These are phyloP conservation scores for Pollimyrus isidori DNA, from an alignment of 2,113 vertebrate species.

Conservation along the genomic window DNA sequence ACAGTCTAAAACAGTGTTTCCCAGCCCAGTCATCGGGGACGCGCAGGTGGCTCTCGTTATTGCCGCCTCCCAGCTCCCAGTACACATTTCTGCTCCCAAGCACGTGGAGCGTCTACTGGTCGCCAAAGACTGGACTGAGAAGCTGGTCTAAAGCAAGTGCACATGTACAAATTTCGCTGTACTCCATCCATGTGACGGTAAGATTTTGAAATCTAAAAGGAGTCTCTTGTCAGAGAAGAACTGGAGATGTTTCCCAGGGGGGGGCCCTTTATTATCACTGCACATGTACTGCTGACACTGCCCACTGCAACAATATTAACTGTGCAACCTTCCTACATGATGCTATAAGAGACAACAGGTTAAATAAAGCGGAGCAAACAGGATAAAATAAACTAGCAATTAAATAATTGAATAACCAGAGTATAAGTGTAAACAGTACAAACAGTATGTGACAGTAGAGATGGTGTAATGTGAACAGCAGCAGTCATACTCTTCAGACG, in stretches of 20 bases:
- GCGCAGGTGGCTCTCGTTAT: neutral
- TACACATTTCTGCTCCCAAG: neutral
- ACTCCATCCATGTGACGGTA: neutral
- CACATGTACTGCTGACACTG: neutral
- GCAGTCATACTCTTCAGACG: neutral
- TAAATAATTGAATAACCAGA: neutral
- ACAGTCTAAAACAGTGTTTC: neutral
- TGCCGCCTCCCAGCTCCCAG: neutral
- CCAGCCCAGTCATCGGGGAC: too few species aligned
- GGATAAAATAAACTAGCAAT: neutral
- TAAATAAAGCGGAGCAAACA: neutral
- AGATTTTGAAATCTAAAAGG: neutral
- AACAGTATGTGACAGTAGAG: neutral
- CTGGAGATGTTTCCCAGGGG: neutral
- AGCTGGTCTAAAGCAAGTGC: neutral
- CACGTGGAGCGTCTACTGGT: neutral
- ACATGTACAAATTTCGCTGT: neutral
- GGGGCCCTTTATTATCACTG: neutral
- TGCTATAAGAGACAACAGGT: neutral
- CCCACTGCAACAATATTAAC: neutral
- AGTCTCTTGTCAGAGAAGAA: neutral
- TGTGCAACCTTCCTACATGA: neutral
- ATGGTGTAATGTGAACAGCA: neutral
- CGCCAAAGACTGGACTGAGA: neutral
- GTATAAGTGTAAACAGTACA: neutral